phyloP scores from a whole-genome alignment of 2,113 vertebrate species.

The Myotis lucifugus region DNA sequence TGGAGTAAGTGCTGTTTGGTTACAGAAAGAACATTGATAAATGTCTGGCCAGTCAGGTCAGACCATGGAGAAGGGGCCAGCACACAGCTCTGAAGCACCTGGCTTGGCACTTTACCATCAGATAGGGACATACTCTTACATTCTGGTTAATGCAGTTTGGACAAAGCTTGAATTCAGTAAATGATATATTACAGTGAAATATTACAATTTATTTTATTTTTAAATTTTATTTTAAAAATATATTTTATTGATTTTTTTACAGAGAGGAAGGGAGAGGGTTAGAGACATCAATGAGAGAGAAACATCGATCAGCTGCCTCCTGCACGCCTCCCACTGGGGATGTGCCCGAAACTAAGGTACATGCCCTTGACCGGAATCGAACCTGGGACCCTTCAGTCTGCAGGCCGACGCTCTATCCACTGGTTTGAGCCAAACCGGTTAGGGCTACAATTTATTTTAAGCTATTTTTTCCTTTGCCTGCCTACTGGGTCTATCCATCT shows the following conservation, averaged over 20 bases:
- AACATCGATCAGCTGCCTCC: too few species aligned
- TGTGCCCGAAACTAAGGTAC: too few species aligned
- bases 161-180: conserved; percentile 52
- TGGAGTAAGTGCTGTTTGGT: background rate
- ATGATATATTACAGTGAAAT: background rate
- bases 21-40: background rate
- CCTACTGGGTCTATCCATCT: conserved; percentile 41
- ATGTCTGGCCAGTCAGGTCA: conserved; percentile 17
- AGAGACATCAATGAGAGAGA: too few species aligned
- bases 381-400: too few species aligned
- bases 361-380: too few species aligned
- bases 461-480: background rate
- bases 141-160: conserved; percentile 35
- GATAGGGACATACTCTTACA: background rate
- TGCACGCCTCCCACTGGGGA: too few species aligned
- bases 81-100: background rate
- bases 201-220: background rate
- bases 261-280: too few species aligned
- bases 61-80: background rate
- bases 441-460: background rate
- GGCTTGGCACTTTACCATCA: conserved; percentile 42
- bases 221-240: too few species aligned
- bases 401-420: too few species aligned
- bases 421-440: too few species aligned
- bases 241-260: too few species aligned